Base-by-base conservation (phyloP, 2,113 vertebrate species). In the Chionodraco myersi region DNA sequence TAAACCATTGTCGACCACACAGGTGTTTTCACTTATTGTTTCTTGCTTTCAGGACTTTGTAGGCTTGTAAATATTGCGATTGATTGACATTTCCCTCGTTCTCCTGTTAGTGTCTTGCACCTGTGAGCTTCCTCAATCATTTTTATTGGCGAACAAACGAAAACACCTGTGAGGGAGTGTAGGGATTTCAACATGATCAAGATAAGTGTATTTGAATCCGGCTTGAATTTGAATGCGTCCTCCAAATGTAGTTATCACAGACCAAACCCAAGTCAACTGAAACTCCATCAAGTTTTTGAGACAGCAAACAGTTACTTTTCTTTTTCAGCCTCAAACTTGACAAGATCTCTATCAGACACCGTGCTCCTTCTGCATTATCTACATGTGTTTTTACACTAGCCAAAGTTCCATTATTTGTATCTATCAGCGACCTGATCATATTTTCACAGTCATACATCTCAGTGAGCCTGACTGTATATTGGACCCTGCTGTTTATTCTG, bases 21-120 rank as follows among this genome's bases (percentile, higher is more conserved):
- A 58, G 60, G 54, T 70, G 61, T 56, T 80, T 77, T 16, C 54
- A 54, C 44, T 66, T n/a, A 58, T 9, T 45, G 59, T 6, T 18
- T 49, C 57, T 10, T 47, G 54, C n/a, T 13, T 60, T 64, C n/a
- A 11, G 57, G 49, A 5, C 18, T 34, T 13, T 44, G 59, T 41
- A 44, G 51, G 51, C 23, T 4, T 49, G 18, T 9, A 3, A 14
- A 52, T 15, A 21, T 11, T 0, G 36, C 4, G 10, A 58, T 9
- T 36, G 49, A 54, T 14, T 49, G 18, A 36, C 58, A 26, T 36
- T 48, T 48, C 8, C 16, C 3, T 62, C 9, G 1, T 65, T 21
- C 18, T 21, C 56, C 68, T 63, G n/a, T 54, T 12, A n/a, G 14
- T 26, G 26, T n/a, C 30, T 9, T n/a, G 15, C 52, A 57, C 21